These are phyloP conservation scores for Brachirus orientalis DNA, from an alignment of 2,113 vertebrate species.

Conservation along the genomic window DNA sequence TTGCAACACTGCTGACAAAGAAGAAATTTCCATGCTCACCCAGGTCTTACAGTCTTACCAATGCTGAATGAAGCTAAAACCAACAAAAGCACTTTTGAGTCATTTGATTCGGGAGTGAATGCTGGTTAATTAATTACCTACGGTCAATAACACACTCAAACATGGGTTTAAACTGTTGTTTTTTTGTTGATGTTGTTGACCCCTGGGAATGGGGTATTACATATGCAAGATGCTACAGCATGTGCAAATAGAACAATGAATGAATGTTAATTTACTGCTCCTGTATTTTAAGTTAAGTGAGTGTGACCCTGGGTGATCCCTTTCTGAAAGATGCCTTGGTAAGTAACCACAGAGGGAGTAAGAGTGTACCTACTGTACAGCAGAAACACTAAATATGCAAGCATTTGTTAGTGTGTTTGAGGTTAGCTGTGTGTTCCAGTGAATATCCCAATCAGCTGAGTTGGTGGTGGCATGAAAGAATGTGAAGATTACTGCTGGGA, in stretches of 20 bases:
- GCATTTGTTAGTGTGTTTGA: constrained; percentile 49
- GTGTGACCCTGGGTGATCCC: constrained; percentile 67
- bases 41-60: no score
- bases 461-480: constrained; percentile 73
- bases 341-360: constrained; percentile 16
- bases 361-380: constrained; percentile 27
- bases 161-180: no score
- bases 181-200: no score
- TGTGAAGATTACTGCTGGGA: constrained; percentile 71
- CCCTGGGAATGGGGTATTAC: no score
- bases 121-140: no score
- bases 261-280: constrained; percentile 62
- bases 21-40: no score
- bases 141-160: no score
- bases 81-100: no score
- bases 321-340: constrained; percentile 48
- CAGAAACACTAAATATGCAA: constrained; percentile 17
- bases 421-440: constrained; percentile 61
- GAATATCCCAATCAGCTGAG: constrained; percentile 77
- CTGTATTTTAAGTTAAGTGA: constrained; percentile 65
- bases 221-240: no score
- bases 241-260: constrained; percentile 54
- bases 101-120: no score
- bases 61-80: no score
- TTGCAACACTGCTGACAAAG: no score